Evolutionary conservation across 2,113 vertebrate species (phyloP), one percentile per base, ranked within the genome.

Genomic region (Neolamprologus sp.): DNA sequence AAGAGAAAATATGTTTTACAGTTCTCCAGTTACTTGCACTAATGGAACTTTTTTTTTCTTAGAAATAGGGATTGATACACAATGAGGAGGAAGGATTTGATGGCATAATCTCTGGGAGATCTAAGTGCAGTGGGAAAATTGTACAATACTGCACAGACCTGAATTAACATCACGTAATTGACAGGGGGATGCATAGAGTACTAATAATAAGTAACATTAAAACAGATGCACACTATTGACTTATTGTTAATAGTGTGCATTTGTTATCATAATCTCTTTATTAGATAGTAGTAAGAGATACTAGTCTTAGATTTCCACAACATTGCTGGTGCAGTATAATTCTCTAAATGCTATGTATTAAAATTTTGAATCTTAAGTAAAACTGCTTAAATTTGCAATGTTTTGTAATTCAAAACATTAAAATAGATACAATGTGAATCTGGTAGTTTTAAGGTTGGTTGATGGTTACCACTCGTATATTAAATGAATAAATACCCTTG

Each of bases 391-490:
- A 8, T 40, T 71, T 42, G n/a, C 37, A 71, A 0, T 45, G n/a
- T 42, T 73, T 73, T 45, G 37, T 73, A 9, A 23, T 42, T 71
- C n/a, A 71, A 42, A 14, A 71, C 12, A 1, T 23, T 42, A 8
- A 23, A 23, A 71, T 3, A 9, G n/a, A 23, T 14, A 37, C 33
- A 68, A 9, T 23, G 63, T 9, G 0, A 40, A 68, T 40, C 37
- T 42, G n/a, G 37, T 71, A 0, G n/a, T 23, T 71, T 23, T 42
- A 71, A 40, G 7, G 65, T 40, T 9, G 63, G 63, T 23, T 10
- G 37, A 14, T 3, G 3, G 3, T 73, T 73, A 26, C 21, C 7
- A 7, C 65, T 73, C 1, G 0, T 23, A 26, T 71, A 42, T 26
- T 23, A 73, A 73, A 73, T 7, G 0, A 73, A 45, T 73, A 73